Conservation (phyloP, 2,797 vertebrate species). For the Peromyscus aztecus region DNA sequence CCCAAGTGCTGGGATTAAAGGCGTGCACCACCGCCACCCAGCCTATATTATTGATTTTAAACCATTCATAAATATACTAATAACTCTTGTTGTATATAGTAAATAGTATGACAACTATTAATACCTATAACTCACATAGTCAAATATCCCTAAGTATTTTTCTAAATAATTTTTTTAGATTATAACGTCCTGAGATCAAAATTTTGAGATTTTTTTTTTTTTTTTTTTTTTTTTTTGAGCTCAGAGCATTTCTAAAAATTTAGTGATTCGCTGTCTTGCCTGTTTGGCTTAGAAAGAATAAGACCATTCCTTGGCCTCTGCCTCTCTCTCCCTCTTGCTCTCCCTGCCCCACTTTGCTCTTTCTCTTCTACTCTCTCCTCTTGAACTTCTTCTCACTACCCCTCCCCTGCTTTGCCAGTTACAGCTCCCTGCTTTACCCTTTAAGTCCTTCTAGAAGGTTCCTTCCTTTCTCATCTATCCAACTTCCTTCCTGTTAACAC, state of each 20-base stretch:
- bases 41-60: not conserved
- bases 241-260: not conserved
- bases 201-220: not conserved
- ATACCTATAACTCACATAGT: not conserved
- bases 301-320: fast-evolving
- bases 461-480: not conserved
- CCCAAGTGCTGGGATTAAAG: no score
- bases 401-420: no score
- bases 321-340: fast-evolving
- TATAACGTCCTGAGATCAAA: not conserved
- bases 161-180: not conserved
- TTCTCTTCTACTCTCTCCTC: not conserved
- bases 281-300: not conserved
- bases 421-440: not conserved
- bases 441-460: not conserved
- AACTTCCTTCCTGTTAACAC: not conserved
- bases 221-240: not conserved
- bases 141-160: not conserved
- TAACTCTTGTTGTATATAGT: not conserved
- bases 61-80: not conserved
- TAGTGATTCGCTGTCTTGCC: no score
- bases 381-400: not conserved
- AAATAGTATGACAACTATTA: not conserved
- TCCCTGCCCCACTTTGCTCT: no score
- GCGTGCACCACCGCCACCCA: no score